Percentiles rank a stretch among this genome's conserved stretches.
Conservation (phyloP, 2,797 vertebrate species). For the Alauda arvensis region DNA sequence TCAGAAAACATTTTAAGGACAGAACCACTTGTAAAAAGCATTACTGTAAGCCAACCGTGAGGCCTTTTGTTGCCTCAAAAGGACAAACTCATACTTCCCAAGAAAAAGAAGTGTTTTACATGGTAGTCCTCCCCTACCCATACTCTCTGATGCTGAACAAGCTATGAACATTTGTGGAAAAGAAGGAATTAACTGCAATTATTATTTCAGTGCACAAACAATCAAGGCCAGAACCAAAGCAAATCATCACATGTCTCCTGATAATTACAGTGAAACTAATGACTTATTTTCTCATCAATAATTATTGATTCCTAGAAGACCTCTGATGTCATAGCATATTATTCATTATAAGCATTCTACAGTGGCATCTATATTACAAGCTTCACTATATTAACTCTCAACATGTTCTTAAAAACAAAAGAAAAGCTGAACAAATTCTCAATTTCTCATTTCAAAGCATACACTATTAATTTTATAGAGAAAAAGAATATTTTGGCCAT, state of each 20-base stretch:
- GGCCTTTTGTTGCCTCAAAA: not conserved
- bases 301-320: conserved; percentile 24
- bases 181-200: not conserved
- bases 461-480: not conserved
- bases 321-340: not conserved
- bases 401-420: not conserved
- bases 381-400: not conserved
- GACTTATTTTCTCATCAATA: not conserved
- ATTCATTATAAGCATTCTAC: not conserved
- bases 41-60: not conserved
- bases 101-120: not conserved
- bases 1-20: not conserved
- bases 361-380: not conserved
- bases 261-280: conserved; percentile 20
- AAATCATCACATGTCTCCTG: not conserved
- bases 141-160: not conserved
- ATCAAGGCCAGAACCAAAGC: conserved; percentile 16
- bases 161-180: not conserved
- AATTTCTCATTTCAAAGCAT: not conserved
- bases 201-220: not conserved
- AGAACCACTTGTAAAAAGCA: not conserved
- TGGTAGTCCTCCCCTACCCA: not conserved
- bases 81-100: not conserved
- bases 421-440: not conserved
- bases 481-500: not conserved